phyloP scores from a whole-genome alignment of 2,113 vertebrate species.

The Apodemus sylvaticus region DNA sequence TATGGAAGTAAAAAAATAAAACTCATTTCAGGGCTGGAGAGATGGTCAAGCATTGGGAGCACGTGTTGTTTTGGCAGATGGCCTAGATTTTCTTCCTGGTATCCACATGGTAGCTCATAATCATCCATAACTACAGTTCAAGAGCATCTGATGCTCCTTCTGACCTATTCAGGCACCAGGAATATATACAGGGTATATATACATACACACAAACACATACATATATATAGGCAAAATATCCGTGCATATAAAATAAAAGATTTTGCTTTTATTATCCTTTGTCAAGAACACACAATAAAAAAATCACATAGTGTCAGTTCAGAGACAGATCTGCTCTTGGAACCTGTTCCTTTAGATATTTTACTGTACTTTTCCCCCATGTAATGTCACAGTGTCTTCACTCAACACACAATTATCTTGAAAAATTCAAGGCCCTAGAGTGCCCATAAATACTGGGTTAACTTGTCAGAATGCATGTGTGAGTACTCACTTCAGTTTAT shows the following conservation, averaged over 20 bases:
- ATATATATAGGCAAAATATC: neutral
- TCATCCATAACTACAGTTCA: neutral
- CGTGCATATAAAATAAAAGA: neutral
- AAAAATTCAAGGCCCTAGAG: conserved; percentile 19
- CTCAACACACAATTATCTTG: neutral
- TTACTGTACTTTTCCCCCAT: neutral
- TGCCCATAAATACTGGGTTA: neutral
- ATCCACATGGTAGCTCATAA: neutral
- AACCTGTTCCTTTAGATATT: neutral
- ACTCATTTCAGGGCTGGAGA: neutral
- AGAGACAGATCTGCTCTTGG: neutral
- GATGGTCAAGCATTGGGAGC: neutral
- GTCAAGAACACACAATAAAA: neutral
- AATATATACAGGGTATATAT: neutral
- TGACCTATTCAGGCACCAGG: neutral
- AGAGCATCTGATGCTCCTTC: neutral
- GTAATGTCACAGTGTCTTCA: neutral
- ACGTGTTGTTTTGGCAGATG: neutral
- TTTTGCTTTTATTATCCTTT: neutral
- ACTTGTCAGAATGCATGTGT: neutral
- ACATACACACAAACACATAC: neutral
- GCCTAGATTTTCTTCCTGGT: neutral
- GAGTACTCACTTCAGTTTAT: neutral
- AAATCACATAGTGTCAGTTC: neutral
- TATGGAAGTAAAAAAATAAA: neutral